phyloP scores from a whole-genome alignment of 1,140 invertebrate genomes.

The Brachionus koreanus region DNA sequence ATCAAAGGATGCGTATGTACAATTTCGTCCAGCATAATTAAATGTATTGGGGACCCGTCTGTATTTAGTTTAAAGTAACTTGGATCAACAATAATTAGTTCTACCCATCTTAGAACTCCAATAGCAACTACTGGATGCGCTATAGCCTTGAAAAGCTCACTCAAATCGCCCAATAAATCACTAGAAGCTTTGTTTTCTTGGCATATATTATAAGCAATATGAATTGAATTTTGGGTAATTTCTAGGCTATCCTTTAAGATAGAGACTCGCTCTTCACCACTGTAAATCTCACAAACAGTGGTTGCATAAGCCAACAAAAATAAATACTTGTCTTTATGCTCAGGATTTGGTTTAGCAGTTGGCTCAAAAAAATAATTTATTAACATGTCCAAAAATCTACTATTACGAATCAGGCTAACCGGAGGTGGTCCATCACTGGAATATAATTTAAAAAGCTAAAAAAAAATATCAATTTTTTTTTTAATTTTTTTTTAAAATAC shows the following conservation, averaged over 20 bases:
- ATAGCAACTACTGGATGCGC: conserved; percentile 90
- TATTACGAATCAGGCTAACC: conserved; percentile 79
- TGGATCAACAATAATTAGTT: conserved; percentile 85
- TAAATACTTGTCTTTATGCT: conserved; percentile 95
- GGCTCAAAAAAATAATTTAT: conserved; percentile 89
- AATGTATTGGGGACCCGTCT: conserved; percentile 89
- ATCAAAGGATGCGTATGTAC: conserved; percentile 81
- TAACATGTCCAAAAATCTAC: conserved; percentile 71
- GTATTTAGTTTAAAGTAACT: conserved; percentile 94
- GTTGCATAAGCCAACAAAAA: conserved; percentile 88
- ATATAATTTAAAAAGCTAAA: conserved; percentile 78
- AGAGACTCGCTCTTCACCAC: conserved; percentile 56
- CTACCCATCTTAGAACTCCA: conserved; percentile 87
- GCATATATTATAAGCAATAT: conserved; percentile 87
- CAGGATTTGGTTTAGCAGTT: conserved; percentile 84
- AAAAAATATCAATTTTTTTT: background rate
- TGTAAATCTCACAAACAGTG: conserved; percentile 78
- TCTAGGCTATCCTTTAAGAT: conserved; percentile 71
- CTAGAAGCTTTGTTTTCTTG: conserved; percentile 83
- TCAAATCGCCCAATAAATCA: conserved; percentile 74
- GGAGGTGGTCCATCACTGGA: conserved; percentile 80
- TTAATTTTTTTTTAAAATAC: conserved; percentile 48
- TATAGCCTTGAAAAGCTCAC: conserved; percentile 77
- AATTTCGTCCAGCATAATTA: conserved; percentile 87
- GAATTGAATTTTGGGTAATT: conserved; percentile 80